phyloP scores from a whole-genome alignment of 2,113 vertebrate species.

The Gnathonemus longibarbis region DNA sequence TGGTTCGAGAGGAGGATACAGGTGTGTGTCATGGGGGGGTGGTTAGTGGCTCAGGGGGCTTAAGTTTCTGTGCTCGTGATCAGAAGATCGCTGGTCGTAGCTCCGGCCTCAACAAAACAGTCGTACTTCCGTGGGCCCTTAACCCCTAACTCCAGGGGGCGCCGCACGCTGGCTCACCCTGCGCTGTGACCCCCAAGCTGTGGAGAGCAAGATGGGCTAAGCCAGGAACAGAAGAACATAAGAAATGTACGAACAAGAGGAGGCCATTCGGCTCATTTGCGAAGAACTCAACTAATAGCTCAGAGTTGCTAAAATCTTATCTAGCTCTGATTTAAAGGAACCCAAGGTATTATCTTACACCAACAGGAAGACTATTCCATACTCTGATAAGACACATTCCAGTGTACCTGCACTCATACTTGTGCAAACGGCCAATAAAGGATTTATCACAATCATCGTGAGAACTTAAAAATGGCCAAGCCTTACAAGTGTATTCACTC shows the following conservation, averaged over 20 bases:
- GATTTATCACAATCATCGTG: not conserved
- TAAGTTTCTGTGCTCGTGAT: not conserved
- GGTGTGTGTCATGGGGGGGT: not conserved
- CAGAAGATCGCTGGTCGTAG: not conserved
- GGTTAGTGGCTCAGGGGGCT: not conserved
- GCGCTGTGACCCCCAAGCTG: not conserved
- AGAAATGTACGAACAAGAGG: too few species aligned
- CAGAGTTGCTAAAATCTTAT: too few species aligned
- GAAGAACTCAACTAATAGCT: too few species aligned
- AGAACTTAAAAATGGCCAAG: not conserved
- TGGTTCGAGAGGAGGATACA: not conserved
- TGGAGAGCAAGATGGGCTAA: not conserved
- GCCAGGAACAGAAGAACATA: not conserved
- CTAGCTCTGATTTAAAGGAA: too few species aligned
- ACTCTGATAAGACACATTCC: too few species aligned
- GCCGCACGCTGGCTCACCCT: not conserved
- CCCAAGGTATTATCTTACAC: too few species aligned
- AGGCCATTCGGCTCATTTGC: too few species aligned
- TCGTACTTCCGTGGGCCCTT: not conserved
- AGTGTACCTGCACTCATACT: not conserved
- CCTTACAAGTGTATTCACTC: not conserved
- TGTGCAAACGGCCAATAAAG: not conserved
- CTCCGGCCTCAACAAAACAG: not conserved
- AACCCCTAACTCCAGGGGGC: not conserved
- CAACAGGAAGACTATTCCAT: too few species aligned